Conservation (phyloP, 2,888 invertebrate genomes). For the Melitaea athalia region DNA sequence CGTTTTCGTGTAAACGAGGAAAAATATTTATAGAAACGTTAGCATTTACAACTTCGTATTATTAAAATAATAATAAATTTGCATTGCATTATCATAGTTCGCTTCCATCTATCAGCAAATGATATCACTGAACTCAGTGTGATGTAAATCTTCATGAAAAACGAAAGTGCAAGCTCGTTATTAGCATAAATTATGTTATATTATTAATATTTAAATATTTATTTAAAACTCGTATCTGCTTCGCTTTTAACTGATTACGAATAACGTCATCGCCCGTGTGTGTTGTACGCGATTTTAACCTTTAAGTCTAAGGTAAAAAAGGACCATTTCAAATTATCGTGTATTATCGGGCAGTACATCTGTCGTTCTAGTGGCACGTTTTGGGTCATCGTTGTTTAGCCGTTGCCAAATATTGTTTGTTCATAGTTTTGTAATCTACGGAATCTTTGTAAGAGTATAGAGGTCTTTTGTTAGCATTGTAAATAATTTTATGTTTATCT, state of each 20-base stretch:
- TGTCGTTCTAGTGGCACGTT: conserved; percentile 37
- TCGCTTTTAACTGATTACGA: conserved; percentile 34
- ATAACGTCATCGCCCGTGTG: conserved; percentile 22
- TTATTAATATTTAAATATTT: conserved; percentile 25
- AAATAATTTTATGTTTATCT: neutral
- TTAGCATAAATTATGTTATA: neutral
- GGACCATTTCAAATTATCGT: conserved; percentile 1
- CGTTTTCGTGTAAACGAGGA: too few species aligned
- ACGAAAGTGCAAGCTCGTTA: neutral
- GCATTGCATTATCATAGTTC: too few species aligned
- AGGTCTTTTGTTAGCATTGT: neutral
- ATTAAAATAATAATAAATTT: too few species aligned
- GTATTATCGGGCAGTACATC: conserved; percentile 30
- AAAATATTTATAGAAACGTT: too few species aligned
- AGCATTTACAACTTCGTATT: too few species aligned
- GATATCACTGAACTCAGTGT: neutral
- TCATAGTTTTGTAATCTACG: conserved; percentile 27
- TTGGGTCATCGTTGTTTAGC: conserved; percentile 36
- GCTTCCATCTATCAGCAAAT: neutral
- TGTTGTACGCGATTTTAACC: conserved; percentile 14
- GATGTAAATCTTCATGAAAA: neutral
- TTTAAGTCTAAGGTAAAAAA: neutral
- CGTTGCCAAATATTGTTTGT: conserved; percentile 39
- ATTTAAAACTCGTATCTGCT: conserved; percentile 31
- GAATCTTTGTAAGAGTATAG: conserved; percentile 9